Conservation (phyloP, 92 coral and sea anemone genomes). For the Micromussa lordhowensis region DNA sequence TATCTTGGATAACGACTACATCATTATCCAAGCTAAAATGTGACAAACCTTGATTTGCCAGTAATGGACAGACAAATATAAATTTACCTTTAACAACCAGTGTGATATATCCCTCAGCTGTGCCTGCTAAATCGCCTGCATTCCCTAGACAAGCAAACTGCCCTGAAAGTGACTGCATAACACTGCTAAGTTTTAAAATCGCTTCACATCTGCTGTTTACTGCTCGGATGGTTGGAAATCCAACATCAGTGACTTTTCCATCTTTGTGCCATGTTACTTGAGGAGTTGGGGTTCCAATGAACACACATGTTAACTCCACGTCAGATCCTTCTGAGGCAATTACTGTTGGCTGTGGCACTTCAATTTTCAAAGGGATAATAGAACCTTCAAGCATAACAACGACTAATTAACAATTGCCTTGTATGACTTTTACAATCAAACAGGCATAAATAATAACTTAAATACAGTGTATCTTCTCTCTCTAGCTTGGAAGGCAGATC, state of each 20-base stretch:
- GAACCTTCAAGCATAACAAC: constrained; percentile 3
- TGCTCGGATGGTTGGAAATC: neutral
- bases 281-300: constrained; percentile 65
- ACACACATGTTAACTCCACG: constrained; percentile 57
- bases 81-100: constrained; percentile 54
- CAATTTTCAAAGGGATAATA: constrained; percentile 28
- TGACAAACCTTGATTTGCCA: neutral
- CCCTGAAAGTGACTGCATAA: constrained; percentile 48
- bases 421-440: neutral
- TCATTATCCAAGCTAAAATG: no score
- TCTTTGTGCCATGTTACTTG: constrained; percentile 68
- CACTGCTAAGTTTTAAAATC: constrained; percentile 29
- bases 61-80: neutral
- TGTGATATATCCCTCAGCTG: constrained; percentile 46
- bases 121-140: constrained; percentile 47
- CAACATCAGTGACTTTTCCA: neutral
- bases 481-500: no score
- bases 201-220: constrained; percentile 39
- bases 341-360: constrained; percentile 35
- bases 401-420: neutral
- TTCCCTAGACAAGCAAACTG: constrained; percentile 59
- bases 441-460: no score
- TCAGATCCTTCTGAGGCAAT: constrained; percentile 38
- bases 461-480: no score
- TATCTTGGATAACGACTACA: no score